These are phyloP conservation scores for Drymodes brunneopygia DNA, from an alignment of 2,113 vertebrate genomes.

Conservation along the genomic window DNA sequence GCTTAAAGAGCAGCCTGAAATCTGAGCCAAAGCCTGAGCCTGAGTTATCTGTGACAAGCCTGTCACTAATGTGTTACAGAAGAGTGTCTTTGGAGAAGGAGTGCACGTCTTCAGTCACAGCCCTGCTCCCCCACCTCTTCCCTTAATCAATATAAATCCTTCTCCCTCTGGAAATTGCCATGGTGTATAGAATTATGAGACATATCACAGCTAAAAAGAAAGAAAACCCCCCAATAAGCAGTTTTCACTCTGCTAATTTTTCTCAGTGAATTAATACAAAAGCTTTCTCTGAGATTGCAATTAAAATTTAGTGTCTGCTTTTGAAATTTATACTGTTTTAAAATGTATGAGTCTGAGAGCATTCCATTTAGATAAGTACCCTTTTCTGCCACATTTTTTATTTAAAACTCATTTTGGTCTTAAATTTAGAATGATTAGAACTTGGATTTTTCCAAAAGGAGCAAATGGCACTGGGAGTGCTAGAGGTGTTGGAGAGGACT, in stretches of 20 bases:
- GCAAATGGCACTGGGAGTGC: not conserved
- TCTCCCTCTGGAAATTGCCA: conserved; percentile 56
- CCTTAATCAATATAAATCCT: conserved; percentile 71
- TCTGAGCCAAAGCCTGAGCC: conserved; percentile 1
- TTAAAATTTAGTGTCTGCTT: conserved; percentile 77
- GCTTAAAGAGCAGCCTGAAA: conserved; percentile 54
- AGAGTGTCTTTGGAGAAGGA: conserved; percentile 37
- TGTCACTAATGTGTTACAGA: conserved; percentile 43
- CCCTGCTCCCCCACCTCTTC: conserved; percentile 20
- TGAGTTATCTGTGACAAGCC: conserved; percentile 29
- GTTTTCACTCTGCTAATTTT: conserved; percentile 74
- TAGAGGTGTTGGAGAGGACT: not conserved
- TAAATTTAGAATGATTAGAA: conserved; percentile 65
- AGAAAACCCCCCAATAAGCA: conserved; percentile 71
- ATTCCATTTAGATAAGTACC: conserved; percentile 77
- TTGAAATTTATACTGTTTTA: conserved; percentile 76
- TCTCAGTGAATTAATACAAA: conserved; percentile 72
- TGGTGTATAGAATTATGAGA: conserved; percentile 68
- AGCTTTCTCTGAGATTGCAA: conserved; percentile 74
- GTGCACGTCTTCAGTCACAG: conserved; percentile 47
- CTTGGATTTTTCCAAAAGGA: conserved; percentile 61
- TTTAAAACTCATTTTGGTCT: conserved; percentile 74
- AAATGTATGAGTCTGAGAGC: conserved; percentile 76
- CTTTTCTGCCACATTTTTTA: conserved; percentile 74
- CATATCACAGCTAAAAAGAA: conserved; percentile 58